Base-by-base conservation (phyloP, 2,113 vertebrate species). In the Scalopus aquaticus region DNA sequence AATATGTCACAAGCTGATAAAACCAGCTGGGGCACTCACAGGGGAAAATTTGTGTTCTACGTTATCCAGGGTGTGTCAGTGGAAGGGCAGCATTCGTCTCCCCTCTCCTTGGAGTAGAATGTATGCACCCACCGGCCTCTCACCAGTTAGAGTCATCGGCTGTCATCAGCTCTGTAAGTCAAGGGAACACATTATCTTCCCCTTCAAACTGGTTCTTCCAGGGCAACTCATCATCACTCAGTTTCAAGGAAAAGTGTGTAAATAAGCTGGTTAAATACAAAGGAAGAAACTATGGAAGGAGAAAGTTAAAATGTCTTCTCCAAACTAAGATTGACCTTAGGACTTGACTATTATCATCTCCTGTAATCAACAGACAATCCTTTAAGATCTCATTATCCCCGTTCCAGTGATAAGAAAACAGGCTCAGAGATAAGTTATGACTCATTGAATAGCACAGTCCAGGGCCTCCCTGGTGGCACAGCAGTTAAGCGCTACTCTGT, bases 1-100 rank as follows among this genome's bases (percentile, higher is more conserved):
- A 97, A 87, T 90, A 69, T 95, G 79, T 79, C 92, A 70, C 72
- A 74, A 85, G 67, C 83, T 95, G 96, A 96, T 96, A 88, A 96
- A 73, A 74, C 37, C 74, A 92, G n/a, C 17, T 24, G 46, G 28
- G 32, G 39, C 89, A 90, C 69, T 94, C 85, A 95, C n/a, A 93
- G 17, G 39, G 64, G 78, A 90, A 91, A 88, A 70, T 91, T 87
- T 54, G 0, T 1, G 44, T 95, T 51, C 62, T 64, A 26, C 32
- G 69, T 35, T 49, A 69, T 44, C 13, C 69, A 70, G 17, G 3
- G 7, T 73, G 3, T 24, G 26, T 81, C 19, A 37, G 8, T 0
- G 67, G 32, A 82, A 39, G 0, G 17, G 2, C 13, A 91, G 26
- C 1, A 2, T 17, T 90, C 76, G 73, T 39, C 12, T 89, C 42